Base-by-base conservation (phyloP, 2,113 vertebrate genomes). In the Dolichallabes microphthalmus region DNA sequence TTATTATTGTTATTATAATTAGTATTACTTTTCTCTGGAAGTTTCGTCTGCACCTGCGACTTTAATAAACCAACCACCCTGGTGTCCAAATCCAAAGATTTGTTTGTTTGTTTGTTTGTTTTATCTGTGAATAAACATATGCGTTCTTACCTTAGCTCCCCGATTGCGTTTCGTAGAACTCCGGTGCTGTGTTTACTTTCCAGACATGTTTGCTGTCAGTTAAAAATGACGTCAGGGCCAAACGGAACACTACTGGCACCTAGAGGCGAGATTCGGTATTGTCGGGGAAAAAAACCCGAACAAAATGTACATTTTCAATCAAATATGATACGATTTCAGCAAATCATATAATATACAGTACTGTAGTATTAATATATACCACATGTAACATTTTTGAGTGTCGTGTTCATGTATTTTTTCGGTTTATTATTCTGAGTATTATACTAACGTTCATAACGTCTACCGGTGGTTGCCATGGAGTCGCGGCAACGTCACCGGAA, bases 161-260 rank as follows among this genome's bases (percentile, higher is more conserved):
- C 75, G 11, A 14, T n/a, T 39, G 14, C 15, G 45, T 7, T 63
- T 52, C 55, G 55, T 55, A 30, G 15, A 20, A 35, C 53, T 74
- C n/a, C 39, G 3, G 32, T 22, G 0, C 32, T 60, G 27, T 85
- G 78, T 81, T 76, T 68, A 60, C 68, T 58, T 82, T 64, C 75
- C 58, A 12, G 52, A 0, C 82, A 82, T 74, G 85, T 32, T 66
- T 76, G 66, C 85, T 75, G 87, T 87, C 88, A 86, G 82, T 74
- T 77, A 69, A 83, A 68, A 64, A 27, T 82, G 66, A 85, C 86
- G 73, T 85, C 11, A 50, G 27, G 22, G 12, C 39, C 58, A 7
- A 27, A 2, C n/a, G 17, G 30, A 73, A 19, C 17, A 30, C 19
- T 73, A 85, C 87, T 86, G 91, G 89, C 91, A 0, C 19, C 93